These are phyloP conservation scores for Sminthurides aquaticus DNA, from an alignment of 2,888 invertebrate species.

Conservation along the genomic window DNA sequence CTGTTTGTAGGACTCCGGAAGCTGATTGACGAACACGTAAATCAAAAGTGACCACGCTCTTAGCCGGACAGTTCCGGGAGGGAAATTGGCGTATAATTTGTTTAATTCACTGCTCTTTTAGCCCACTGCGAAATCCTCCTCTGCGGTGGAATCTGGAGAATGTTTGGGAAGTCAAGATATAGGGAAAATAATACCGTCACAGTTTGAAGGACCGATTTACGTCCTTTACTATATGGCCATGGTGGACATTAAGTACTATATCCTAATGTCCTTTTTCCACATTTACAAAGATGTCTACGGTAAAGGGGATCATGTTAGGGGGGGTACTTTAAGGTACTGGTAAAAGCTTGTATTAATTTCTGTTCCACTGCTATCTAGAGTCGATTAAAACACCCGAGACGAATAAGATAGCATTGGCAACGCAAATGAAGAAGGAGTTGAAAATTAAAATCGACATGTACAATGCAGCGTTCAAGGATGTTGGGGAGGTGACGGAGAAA, in stretches of 20 bases:
- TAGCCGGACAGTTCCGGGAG: too few species aligned
- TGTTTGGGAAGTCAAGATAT: conserved; percentile 18
- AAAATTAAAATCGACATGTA: conserved; percentile 15
- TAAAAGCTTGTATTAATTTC: background rate
- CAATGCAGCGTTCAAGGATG: conserved; percentile 18
- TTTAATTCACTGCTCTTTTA: too few species aligned
- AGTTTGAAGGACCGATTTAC: conserved; percentile 22
- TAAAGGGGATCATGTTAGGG: background rate
- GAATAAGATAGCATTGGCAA: background rate
- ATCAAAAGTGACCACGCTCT: background rate
- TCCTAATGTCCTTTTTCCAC: conserved; percentile 19
- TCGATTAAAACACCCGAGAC: background rate
- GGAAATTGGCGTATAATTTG: too few species aligned
- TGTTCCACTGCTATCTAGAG: background rate
- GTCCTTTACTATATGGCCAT: conserved; percentile 21
- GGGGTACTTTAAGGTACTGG: background rate
- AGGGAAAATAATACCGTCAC: conserved; percentile 14
- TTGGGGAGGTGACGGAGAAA: background rate
- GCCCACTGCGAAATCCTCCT: conserved; percentile 18
- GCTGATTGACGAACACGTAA: conserved; percentile 22
- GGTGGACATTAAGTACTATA: conserved; percentile 24
- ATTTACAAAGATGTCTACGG: conserved; percentile 23
- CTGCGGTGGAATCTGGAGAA: conserved; percentile 16
- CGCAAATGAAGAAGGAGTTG: background rate
- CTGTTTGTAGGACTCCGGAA: conserved; percentile 19